These are phyloP conservation scores for Gari tellinella DNA, from an alignment of 2,888 invertebrate species.

Conservation along the genomic window DNA sequence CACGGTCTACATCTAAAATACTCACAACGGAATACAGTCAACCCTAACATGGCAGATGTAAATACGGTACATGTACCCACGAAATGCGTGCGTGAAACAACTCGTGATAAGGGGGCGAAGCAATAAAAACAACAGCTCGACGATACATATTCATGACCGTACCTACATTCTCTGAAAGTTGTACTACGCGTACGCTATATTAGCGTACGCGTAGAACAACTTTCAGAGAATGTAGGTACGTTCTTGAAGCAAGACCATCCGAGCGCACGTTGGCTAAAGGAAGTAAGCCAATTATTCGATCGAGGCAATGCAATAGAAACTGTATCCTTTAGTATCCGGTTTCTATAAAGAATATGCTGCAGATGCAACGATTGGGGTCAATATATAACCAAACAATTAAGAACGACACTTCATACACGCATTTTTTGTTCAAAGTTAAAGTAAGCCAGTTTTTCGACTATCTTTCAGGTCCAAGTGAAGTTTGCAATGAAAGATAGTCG, in stretches of 20 bases:
- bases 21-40: too few relatives aligned
- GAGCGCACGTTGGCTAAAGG: conserved; percentile 49
- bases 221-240: conserved; percentile 58
- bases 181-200: too few relatives aligned
- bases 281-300: conserved; percentile 56
- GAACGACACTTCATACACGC: conserved; percentile 4
- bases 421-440: conserved; percentile 43
- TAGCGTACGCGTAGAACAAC: conserved; percentile 57
- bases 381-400: background rate
- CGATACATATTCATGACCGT: too few relatives aligned
- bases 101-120: too few relatives aligned
- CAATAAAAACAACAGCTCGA: too few relatives aligned
- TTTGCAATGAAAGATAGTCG: background rate
- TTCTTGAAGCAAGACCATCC: conserved; percentile 63
- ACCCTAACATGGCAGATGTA: too few relatives aligned
- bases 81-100: too few relatives aligned
- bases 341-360: conserved; percentile 46
- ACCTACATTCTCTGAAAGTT: too few relatives aligned
- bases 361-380: background rate
- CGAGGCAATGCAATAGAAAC: conserved; percentile 52
- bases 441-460: conserved; percentile 48
- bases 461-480: conserved; percentile 31
- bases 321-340: conserved; percentile 21
- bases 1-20: too few relatives aligned
- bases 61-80: too few relatives aligned